Conservation (phyloP, 2,113 vertebrate genomes). For the Calyptomena viridis region DNA sequence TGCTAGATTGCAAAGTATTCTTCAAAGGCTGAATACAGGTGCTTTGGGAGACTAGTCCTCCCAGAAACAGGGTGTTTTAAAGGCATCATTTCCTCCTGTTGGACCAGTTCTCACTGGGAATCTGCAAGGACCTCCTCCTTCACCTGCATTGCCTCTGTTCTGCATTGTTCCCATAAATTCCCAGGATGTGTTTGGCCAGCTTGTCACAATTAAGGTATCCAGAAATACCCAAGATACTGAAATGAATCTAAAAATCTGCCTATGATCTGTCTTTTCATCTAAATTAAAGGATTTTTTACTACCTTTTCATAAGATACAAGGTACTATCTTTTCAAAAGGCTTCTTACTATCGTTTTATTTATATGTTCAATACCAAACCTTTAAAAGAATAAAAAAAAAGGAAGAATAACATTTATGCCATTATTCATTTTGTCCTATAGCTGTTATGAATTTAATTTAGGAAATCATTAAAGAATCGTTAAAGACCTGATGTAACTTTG, state of each 20-base stretch:
- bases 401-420: neutral
- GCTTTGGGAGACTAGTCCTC: constrained; percentile 1
- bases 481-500: neutral
- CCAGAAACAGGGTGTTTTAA: neutral
- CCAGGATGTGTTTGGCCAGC: neutral
- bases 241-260: neutral
- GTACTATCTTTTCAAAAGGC: neutral
- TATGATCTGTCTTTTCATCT: neutral
- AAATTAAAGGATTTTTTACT: neutral
- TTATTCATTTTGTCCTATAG: neutral
- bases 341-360: neutral
- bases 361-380: neutral
- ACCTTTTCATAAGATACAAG: neutral
- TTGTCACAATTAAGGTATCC: neutral
- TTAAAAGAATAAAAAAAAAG: neutral
- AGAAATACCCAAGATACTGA: neutral
- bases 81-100: neutral
- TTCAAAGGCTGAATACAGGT: constrained; percentile 39
- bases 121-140: neutral
- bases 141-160: neutral
- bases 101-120: constrained; percentile 28
- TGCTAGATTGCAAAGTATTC: neutral
- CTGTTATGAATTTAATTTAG: neutral
- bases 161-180: neutral
- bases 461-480: neutral